Evolutionary conservation across 2,888 invertebrate species (phyloP).

Genomic region (Trisateles emortualis): DNA sequence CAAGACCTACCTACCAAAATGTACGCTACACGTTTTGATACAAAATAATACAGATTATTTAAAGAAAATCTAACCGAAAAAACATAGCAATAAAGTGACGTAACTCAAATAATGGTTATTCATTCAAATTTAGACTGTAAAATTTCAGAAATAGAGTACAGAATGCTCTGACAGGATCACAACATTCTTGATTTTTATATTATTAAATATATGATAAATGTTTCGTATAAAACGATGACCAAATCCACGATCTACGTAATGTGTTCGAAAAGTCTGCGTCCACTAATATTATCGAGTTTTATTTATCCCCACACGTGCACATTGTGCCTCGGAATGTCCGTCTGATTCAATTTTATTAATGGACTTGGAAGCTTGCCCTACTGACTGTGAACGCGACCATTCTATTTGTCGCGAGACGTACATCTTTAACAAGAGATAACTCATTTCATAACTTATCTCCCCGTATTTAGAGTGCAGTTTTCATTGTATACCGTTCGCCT

Average conservation of each 20-base stretch:
- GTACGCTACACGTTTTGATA: too few species aligned
- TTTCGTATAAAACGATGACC: too few species aligned
- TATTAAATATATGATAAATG: too few species aligned
- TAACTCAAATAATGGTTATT: too few species aligned
- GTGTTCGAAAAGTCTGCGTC: slow-evolving; percentile 22
- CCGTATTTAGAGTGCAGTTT: slow-evolving; percentile 60
- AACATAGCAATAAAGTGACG: too few species aligned
- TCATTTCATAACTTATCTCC: slow-evolving; percentile 61
- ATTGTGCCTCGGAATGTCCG: slow-evolving; percentile 83
- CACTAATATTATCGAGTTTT: slow-evolving; percentile 56
- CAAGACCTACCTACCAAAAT: too few species aligned
- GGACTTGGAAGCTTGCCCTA: slow-evolving; percentile 86
- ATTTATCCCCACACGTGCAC: slow-evolving; percentile 81
- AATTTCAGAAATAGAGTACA: too few species aligned
- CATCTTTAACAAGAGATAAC: slow-evolving; percentile 56
- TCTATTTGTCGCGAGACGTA: slow-evolving; percentile 76
- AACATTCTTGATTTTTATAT: too few species aligned
- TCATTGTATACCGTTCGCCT: slow-evolving; percentile 24
- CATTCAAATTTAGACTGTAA: too few species aligned
- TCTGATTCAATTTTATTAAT: slow-evolving; percentile 87
- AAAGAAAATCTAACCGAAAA: not conserved
- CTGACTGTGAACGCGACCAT: slow-evolving; percentile 79
- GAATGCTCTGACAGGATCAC: too few species aligned
- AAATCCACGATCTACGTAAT: not conserved
- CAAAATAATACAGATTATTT: too few species aligned